Evolutionary conservation across 2,113 vertebrate genomes (phyloP).

Genomic region (Mastomys natalensis): DNA sequence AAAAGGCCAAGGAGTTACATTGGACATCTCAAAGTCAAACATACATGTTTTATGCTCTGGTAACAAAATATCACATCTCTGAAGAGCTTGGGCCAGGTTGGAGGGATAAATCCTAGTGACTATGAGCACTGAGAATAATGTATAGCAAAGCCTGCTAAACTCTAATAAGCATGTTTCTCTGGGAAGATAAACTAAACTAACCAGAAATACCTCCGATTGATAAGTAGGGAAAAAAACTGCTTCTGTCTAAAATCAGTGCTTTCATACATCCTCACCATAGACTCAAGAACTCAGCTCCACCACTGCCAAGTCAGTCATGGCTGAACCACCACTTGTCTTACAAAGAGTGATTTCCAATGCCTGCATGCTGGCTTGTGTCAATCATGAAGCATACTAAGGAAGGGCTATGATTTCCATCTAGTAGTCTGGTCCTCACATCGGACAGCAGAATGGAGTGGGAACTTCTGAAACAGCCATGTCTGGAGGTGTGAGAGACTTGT

Average conservation of each 20-base stretch:
- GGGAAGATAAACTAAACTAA: slow-evolving; percentile 21
- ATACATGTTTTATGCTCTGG: neutral
- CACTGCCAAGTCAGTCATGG: neutral
- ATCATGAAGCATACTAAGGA: neutral
- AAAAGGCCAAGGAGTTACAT: neutral
- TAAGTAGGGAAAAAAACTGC: neutral
- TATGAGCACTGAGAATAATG: neutral
- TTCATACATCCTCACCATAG: neutral
- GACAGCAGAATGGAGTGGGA: neutral
- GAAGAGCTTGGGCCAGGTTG: neutral
- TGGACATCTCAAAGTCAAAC: neutral
- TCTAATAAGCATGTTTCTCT: neutral
- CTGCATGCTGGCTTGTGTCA: neutral
- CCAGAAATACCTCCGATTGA: neutral
- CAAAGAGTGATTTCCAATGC: neutral
- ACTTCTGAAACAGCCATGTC: neutral
- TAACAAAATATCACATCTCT: neutral
- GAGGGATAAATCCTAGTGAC: neutral
- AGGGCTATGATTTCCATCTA: neutral
- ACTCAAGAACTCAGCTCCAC: neutral
- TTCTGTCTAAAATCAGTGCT: neutral
- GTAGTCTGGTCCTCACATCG: neutral
- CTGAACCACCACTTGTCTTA: neutral
- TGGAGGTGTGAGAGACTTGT: neutral
- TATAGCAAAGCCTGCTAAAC: neutral